Evolutionary conservation across 2,888 invertebrate genomes (phyloP), one percentile per base, ranked within the genome.

Genomic region (Papilio protenor): DNA sequence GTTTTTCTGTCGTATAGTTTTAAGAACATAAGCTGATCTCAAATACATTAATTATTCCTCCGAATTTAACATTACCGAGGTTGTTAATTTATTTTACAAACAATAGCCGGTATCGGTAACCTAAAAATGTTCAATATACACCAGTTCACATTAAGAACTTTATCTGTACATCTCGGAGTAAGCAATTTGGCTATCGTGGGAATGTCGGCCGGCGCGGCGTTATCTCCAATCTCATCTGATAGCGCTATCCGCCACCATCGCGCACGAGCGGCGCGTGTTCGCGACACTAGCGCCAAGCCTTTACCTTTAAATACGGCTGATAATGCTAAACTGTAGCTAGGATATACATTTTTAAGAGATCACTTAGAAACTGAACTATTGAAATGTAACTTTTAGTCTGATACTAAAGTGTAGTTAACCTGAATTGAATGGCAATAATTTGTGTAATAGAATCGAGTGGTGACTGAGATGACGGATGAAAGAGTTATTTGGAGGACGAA

Each of bases 201-300:
- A 80, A 79, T 80, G 79, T 79, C 80, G 82, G 78, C 79, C 79
- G 79, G 76, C 83, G 84, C 81, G 83, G 81, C 73, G 80, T 79
- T 77, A 81, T 81, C 80, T 80, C 69, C 77, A 82, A 91, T 90
- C 90, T 86, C 85, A 90, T 88, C 89, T 85, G 91, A 91, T 91
- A 90, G 77, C 81, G 81, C 80, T 89, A 89, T 89, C 89, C 82
- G 81, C 84, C 88, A 85, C 89, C 87, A 89, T 89, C 90, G 86
- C 83, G 90, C 89, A 89, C 89, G 89, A 88, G 88, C 81, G 82
- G 83, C 84, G 85, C 87, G 85, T 84, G 85, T 83, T 73, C 83
- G 86, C 85, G 87, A 86, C 84, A 84, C 84, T 84, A 87, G 87
- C 88, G 89, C 89, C 88, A 85, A 86, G n/a, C 40, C 70, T 75